Conservation (phyloP, 2,797 vertebrate species). For the Diplodus puntazzo region DNA sequence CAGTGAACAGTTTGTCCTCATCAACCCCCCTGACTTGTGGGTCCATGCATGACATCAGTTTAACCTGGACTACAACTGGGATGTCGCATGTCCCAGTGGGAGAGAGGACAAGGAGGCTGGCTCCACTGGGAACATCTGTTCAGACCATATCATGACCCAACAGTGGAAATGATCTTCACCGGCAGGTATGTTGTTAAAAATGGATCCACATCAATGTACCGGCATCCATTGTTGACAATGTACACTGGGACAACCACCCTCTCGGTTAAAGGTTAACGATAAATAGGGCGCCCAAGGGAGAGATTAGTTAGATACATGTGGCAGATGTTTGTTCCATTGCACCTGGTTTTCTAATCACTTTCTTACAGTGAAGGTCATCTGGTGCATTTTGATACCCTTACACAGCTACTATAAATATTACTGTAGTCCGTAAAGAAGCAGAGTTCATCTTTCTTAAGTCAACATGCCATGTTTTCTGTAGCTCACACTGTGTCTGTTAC, state of each 20-base stretch:
- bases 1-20: background rate
- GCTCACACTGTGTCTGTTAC: background rate
- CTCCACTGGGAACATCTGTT: conserved; percentile 74
- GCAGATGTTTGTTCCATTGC: conserved; percentile 55
- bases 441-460: background rate
- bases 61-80: background rate
- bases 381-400: background rate
- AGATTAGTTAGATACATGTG: conserved; percentile 45
- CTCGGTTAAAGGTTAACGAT: conserved; percentile 58
- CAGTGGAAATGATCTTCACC: conserved; percentile 65
- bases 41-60: conserved; percentile 23
- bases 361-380: conserved; percentile 9
- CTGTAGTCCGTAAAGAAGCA: background rate
- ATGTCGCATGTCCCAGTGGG: conserved; percentile 10
- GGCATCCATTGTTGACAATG: conserved; percentile 55
- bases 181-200: conserved; percentile 70
- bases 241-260: conserved; percentile 33
- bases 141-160: conserved; percentile 57
- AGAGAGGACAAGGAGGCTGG: background rate
- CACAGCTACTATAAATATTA: background rate
- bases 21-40: background rate
- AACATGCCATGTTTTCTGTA: background rate
- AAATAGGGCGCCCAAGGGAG: conserved; percentile 37
- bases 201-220: conserved; percentile 46
- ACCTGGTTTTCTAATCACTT: conserved; percentile 37